Conservation (phyloP, 2,888 invertebrate genomes). For the Teinopalpus imperialis region DNA sequence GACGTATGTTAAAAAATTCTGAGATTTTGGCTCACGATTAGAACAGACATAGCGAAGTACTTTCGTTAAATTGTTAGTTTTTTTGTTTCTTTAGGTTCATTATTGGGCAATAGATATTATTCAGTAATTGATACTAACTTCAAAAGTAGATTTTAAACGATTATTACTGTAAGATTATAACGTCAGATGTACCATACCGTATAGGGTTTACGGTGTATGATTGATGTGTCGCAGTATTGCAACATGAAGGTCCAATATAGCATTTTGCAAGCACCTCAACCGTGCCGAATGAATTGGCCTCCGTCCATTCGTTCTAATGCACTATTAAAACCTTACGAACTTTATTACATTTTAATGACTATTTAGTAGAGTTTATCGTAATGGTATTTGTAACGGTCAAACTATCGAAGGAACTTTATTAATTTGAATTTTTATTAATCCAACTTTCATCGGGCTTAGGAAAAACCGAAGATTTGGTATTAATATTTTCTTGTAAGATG, state of each 20-base stretch:
- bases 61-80: too few species aligned
- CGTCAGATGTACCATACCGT: neutral
- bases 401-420: conserved; percentile 5
- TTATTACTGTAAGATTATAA: neutral
- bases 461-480: too few species aligned
- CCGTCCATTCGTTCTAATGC: conserved; percentile 15
- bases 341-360: conserved; percentile 21
- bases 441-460: too few species aligned
- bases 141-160: too few species aligned
- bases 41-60: too few species aligned
- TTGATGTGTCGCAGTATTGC: conserved; percentile 21
- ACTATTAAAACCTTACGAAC: conserved; percentile 18
- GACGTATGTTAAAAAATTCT: too few species aligned
- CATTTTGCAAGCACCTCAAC: conserved; percentile 12
- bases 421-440: neutral
- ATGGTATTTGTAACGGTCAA: conserved; percentile 1
- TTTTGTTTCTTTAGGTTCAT: too few species aligned
- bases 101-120: too few species aligned
- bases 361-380: conserved; percentile 12
- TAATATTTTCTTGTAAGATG: too few species aligned
- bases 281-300: conserved; percentile 19
- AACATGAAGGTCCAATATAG: conserved; percentile 16
- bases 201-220: conserved; percentile 5
- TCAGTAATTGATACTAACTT: too few species aligned
- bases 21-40: too few species aligned